Conservation (phyloP, 2,797 vertebrate species). For the Sylvia borin region DNA sequence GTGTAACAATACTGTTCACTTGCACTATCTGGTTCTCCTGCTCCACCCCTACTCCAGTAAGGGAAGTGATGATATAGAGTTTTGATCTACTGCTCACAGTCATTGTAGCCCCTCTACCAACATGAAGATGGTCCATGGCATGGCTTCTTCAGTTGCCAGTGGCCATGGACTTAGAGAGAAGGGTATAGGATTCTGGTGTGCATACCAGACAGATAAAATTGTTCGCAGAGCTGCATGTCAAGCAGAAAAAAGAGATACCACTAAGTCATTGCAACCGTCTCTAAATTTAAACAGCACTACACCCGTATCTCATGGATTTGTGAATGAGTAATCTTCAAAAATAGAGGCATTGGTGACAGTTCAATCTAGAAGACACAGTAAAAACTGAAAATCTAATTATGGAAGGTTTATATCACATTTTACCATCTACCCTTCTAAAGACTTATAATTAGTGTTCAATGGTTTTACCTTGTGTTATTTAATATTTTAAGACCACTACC, state of each 20-base stretch:
- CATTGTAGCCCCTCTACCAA: not conserved
- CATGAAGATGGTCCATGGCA: not conserved
- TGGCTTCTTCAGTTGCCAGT: not conserved
- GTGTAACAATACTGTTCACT: not conserved
- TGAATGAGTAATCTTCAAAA: not conserved
- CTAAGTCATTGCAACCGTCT: not conserved
- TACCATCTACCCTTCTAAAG: not conserved
- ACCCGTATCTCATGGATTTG: not conserved
- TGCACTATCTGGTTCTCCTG: not conserved
- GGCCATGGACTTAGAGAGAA: not conserved
- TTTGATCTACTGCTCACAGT: not conserved
- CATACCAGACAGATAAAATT: not conserved
- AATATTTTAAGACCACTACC: not conserved
- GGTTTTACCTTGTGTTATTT: not conserved
- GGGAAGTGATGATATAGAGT: not conserved
- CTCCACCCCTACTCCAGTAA: not conserved
- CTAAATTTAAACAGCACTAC: not conserved
- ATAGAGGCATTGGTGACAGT: not conserved
- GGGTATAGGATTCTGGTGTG: not conserved
- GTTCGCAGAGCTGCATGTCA: not conserved
- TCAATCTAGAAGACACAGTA: not conserved
- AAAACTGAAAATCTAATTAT: not conserved
- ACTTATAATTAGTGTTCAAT: not conserved
- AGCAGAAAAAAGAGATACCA: not conserved
- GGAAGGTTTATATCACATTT: not conserved